A percentile compares a stretch with the other conserved stretches of the same genome.
phyloP scores from a whole-genome alignment of 2,797 vertebrate genomes.

The Notamacropus eugenii region DNA sequence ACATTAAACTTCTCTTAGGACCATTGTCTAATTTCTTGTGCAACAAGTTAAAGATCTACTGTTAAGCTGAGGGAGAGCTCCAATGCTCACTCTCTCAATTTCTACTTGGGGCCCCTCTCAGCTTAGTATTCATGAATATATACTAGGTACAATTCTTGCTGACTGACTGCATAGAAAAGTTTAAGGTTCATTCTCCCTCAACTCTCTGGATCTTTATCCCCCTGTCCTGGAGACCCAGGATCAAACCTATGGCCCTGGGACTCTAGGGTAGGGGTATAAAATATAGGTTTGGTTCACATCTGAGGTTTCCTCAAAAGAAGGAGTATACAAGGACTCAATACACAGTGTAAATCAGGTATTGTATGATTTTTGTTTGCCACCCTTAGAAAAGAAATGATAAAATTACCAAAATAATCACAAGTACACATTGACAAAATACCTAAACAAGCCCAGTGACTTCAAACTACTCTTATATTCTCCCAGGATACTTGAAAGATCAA shows the following conservation, averaged over 20 bases:
- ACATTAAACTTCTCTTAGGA: neutral
- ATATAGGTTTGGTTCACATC: neutral
- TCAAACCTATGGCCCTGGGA: neutral
- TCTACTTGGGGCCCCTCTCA: neutral
- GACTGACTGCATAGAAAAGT: neutral
- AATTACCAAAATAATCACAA: neutral
- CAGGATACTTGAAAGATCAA: neutral
- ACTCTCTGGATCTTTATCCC: neutral
- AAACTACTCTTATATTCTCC: neutral
- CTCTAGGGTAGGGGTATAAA: neutral
- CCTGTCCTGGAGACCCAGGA: neutral
- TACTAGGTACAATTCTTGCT: neutral
- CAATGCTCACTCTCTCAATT: neutral
- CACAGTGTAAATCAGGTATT: neutral
- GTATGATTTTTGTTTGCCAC: neutral
- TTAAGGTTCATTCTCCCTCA: neutral
- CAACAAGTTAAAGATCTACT: neutral
- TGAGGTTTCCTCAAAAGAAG: neutral
- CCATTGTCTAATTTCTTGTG: neutral
- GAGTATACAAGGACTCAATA: neutral
- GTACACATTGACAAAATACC: neutral
- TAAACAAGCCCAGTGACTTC: neutral
- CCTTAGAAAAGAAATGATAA: neutral
- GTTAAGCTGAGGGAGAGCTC: neutral
- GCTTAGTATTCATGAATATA: neutral